phyloP scores from a whole-genome alignment of 1,140 invertebrate genomes.

The Harpegnathos saltator region DNA sequence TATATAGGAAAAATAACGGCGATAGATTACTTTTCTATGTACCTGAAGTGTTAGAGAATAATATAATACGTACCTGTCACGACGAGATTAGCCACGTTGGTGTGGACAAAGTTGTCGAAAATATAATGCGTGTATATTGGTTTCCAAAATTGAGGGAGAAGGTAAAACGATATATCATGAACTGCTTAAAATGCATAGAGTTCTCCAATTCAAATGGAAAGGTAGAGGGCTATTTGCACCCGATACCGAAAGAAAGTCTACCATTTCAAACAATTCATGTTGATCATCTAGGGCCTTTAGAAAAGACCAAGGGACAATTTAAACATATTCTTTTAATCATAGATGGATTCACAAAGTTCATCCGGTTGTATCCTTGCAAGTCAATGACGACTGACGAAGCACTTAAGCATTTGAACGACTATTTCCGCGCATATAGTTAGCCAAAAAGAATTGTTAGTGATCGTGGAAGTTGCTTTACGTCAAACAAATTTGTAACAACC shows the following conservation, averaged over 20 bases:
- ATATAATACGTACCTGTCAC: slow-evolving; percentile 16
- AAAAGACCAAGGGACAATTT: neutral
- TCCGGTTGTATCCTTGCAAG: slow-evolving; percentile 19
- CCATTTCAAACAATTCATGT: slow-evolving; percentile 6
- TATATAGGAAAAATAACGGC: slow-evolving; percentile 4
- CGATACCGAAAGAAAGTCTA: neutral
- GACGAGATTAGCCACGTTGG: slow-evolving; percentile 16
- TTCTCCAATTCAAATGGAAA: neutral
- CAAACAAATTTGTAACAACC: slow-evolving; percentile 15
- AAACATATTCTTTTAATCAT: slow-evolving; percentile 27
- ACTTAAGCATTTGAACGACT: slow-evolving; percentile 3
- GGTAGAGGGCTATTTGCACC: neutral
- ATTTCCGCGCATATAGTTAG: slow-evolving; percentile 48
- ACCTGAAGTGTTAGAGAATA: neutral
- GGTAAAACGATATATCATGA: neutral
- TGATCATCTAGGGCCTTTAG: slow-evolving; percentile 14
- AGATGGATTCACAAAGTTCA: slow-evolving; percentile 41
- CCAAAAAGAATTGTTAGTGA: neutral
- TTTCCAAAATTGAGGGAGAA: neutral
- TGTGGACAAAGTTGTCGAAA: neutral
- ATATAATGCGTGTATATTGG: slow-evolving; percentile 17
- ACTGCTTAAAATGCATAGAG: slow-evolving; percentile 35
- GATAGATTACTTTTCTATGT: slow-evolving; percentile 31
- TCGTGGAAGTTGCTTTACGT: slow-evolving; percentile 21
- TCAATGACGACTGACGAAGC: neutral